Base-by-base conservation (phyloP, 1,140 invertebrate species). In the Drosophila nannoptera region DNA sequence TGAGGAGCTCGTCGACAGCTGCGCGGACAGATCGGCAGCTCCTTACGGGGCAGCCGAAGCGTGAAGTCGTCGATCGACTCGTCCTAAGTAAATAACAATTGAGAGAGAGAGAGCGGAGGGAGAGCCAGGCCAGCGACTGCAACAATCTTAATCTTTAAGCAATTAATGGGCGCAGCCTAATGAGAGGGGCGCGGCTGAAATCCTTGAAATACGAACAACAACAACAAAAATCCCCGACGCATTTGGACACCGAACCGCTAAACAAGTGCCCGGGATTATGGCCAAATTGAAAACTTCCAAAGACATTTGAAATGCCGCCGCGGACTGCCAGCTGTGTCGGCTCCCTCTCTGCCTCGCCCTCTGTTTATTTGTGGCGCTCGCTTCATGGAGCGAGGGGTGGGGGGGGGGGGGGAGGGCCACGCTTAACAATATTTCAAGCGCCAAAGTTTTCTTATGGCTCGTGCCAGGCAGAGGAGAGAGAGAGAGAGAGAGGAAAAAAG, bases 351-450 rank as follows among this genome's bases (percentile, higher is more conserved):
- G 43, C 48, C 38, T 36, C 42, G 31, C 22, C 31, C 11, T 59
- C 62, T 77, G 64, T 73, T 83, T 77, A 78, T 80, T 80, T 84
- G 70, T 52, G 52, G 70, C 64, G 32, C 60, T 14, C 40, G 12
- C 40, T 43, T 43, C 7, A 12, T 7, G 40, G n/a, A 4, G 2
- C 11, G 6, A 0, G 6, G 38, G 0, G 38, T n/a, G 8, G 36
- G 40, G 22, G 35, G 36, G 7, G 14, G 22, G 42, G 55, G 14
- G 2, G 31, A 8, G 7, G 12, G 38, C 7, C 63, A 86, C 63
- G 66, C 59, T 67, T 71, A 86, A 84, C 81, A 86, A 86, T 86
- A 77, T 86, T 84, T 86, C 76, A 77, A 86, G 83, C 69, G 78
- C 69, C 55, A 86, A 84, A 84, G 66, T 80, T 84, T 84, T 78